Conservation (phyloP, 1,140 invertebrate genomes). For the Galleria mellonella region DNA sequence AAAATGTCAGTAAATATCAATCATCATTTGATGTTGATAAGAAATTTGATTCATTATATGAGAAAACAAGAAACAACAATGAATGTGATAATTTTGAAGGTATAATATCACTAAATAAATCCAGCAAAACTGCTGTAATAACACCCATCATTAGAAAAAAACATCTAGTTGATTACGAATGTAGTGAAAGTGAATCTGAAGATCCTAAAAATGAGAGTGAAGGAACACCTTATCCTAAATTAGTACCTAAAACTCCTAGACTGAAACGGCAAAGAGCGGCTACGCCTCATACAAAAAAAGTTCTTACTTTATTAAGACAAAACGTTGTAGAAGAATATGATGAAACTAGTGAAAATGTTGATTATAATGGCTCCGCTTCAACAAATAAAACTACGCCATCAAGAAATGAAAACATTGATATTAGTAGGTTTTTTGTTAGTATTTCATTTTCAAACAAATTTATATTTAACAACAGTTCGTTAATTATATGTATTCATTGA, state of each 20-base stretch:
- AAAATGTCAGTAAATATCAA: slow-evolving; percentile 14
- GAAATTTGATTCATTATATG: slow-evolving; percentile 53
- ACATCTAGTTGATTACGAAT: slow-evolving; percentile 57
- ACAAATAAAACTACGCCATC: slow-evolving; percentile 29
- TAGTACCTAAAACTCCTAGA: slow-evolving; percentile 34
- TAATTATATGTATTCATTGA: too few relatives aligned
- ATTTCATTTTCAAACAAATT: too few relatives aligned
- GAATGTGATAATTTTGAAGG: slow-evolving; percentile 45
- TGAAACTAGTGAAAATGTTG: slow-evolving; percentile 26
- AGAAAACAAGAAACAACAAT: slow-evolving; percentile 37
- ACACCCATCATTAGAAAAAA: slow-evolving; percentile 51
- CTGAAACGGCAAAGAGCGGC: slow-evolving; percentile 31
- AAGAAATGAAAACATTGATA: slow-evolving; percentile 24
- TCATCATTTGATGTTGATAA: slow-evolving; percentile 29
- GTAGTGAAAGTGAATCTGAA: slow-evolving; percentile 44
- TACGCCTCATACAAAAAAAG: slow-evolving; percentile 50
- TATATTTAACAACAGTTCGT: too few relatives aligned
- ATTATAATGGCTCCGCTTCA: slow-evolving; percentile 17
- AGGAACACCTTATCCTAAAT: slow-evolving; percentile 34
- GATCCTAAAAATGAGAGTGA: slow-evolving; percentile 14
- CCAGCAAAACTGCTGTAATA: slow-evolving; percentile 53
- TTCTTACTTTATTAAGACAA: slow-evolving; percentile 31
- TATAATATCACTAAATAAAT: slow-evolving; percentile 43
- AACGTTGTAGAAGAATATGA: slow-evolving; percentile 41
- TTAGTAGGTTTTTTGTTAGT: slow-evolving; percentile 6